These are phyloP conservation scores for Lophius americanus DNA, from an alignment of 2,797 vertebrate species.

Conservation along the genomic window DNA sequence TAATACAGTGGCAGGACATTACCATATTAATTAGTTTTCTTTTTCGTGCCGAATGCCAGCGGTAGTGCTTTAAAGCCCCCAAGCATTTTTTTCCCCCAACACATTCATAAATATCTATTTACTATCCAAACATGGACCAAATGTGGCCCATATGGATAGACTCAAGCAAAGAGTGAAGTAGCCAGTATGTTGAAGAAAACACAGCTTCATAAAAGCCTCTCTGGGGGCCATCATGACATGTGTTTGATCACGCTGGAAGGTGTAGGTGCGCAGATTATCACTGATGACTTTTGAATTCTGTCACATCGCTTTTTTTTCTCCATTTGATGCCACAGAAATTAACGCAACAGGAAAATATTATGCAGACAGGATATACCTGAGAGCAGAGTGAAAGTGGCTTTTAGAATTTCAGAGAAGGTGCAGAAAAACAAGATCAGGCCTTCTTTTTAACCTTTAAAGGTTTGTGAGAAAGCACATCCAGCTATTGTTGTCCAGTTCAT, in stretches of 20 bases:
- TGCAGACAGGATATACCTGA: not conserved
- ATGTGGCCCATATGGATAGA: slow-evolving; percentile 67
- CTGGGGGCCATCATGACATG: slow-evolving; percentile 52
- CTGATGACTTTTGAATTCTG: slow-evolving; percentile 19
- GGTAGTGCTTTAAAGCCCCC: slow-evolving; percentile 31
- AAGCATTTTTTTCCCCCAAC: slow-evolving; percentile 57
- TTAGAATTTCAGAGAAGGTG: slow-evolving; percentile 20
- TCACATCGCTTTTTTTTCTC: slow-evolving; percentile 34
- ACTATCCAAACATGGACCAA: slow-evolving; percentile 64
- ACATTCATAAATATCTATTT: slow-evolving; percentile 58
- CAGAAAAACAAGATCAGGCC: slow-evolving; percentile 27
- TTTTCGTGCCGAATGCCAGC: slow-evolving; percentile 65
- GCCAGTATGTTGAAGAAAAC: slow-evolving; percentile 55
- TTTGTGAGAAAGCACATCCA: slow-evolving; percentile 9
- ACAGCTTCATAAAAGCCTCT: slow-evolving; percentile 52
- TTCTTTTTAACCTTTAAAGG: slow-evolving; percentile 37
- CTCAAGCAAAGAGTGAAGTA: slow-evolving; percentile 46
- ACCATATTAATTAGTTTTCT: slow-evolving; percentile 74
- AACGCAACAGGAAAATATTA: slow-evolving; percentile 26
- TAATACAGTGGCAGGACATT: slow-evolving; percentile 58
- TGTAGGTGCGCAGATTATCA: slow-evolving; percentile 56
- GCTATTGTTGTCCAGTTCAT: slow-evolving; percentile 23
- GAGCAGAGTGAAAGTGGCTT: slow-evolving; percentile 7
- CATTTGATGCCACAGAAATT: slow-evolving; percentile 41
- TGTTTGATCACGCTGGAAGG: slow-evolving; percentile 64